Evolutionary conservation across 2,797 vertebrate species (phyloP).

Genomic region (Coranthus polyacanthus): DNA sequence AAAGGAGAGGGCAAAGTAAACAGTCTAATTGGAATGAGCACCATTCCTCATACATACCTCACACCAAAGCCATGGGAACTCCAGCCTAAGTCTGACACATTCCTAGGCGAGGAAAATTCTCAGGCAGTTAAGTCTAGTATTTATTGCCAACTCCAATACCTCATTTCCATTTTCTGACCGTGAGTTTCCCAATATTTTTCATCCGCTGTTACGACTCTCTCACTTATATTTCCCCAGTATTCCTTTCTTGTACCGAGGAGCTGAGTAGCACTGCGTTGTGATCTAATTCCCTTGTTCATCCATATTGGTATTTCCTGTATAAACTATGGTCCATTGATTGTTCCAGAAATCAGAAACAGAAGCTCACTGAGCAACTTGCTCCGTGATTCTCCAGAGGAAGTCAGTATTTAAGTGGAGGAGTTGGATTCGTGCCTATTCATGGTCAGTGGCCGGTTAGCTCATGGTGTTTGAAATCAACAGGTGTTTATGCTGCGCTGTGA

Average conservation of each 20-base stretch:
- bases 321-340: slow-evolving; percentile 80
- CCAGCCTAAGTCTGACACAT: slow-evolving; percentile 81
- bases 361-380: slow-evolving; percentile 51
- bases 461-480: slow-evolving; percentile 79
- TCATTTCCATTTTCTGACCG: slow-evolving; percentile 82
- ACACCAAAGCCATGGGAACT: slow-evolving; percentile 84
- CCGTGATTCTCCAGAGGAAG: slow-evolving; percentile 58
- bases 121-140: slow-evolving; percentile 80
- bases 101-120: slow-evolving; percentile 81
- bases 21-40: slow-evolving; percentile 82
- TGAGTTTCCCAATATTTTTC: slow-evolving; percentile 75
- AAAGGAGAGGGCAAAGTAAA: slow-evolving; percentile 79
- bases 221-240: slow-evolving; percentile 59
- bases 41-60: slow-evolving; percentile 84
- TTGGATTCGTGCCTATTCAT: slow-evolving; percentile 59
- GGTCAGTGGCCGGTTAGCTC: slow-evolving; percentile 62
- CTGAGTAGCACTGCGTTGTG: slow-evolving; percentile 58
- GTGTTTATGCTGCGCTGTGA: slow-evolving; percentile 82
- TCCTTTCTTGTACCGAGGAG: slow-evolving; percentile 53
- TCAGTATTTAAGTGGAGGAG: slow-evolving; percentile 57
- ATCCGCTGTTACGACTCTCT: slow-evolving; percentile 61
- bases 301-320: slow-evolving; percentile 82
- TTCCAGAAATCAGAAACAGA: slow-evolving; percentile 79
- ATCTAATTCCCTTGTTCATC: slow-evolving; percentile 78
- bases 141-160: slow-evolving; percentile 83